Percentiles rank a stretch among this genome's conserved stretches.
Evolutionary conservation across 2,797 vertebrate species (phyloP).

Genomic region (Hoplostethus mediterraneus): DNA sequence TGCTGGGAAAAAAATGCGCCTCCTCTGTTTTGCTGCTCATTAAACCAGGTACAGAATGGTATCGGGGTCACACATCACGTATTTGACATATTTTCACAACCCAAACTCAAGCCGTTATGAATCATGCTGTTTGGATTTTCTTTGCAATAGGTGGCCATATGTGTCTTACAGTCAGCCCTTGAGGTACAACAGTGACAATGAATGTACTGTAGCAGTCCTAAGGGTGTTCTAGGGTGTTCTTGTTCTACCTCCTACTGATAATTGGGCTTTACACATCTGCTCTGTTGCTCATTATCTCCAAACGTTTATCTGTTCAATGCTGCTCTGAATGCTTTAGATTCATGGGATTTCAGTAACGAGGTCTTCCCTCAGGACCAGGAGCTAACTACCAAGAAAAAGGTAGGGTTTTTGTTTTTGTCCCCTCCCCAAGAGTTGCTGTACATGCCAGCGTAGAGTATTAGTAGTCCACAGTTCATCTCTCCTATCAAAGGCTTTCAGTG

Average conservation of each 20-base stretch:
- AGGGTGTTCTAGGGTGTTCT: conserved; percentile 9
- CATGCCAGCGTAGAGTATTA: conserved; percentile 17
- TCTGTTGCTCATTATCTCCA: conserved; percentile 28
- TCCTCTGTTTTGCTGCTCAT: conserved; percentile 45
- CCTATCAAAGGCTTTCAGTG: conserved; percentile 16
- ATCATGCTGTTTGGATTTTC: conserved; percentile 10
- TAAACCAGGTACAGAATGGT: conserved; percentile 37
- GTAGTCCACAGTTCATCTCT: conserved; percentile 15
- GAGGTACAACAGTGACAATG: conserved; percentile 11
- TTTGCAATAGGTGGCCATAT: conserved; percentile 5
- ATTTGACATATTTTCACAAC: conserved; percentile 16
- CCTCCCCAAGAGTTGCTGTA: conserved; percentile 17
- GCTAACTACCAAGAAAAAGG: conserved; percentile 5
- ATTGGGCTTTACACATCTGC: conserved; percentile 36
- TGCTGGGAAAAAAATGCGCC: conserved; percentile 12
- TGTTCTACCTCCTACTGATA: conserved; percentile 33
- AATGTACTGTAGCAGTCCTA: conserved; percentile 9
- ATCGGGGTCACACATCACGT: conserved; percentile 42
- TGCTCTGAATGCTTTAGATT: conserved; percentile 13
- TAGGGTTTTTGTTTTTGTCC: conserved; percentile 18
- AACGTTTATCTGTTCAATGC: conserved; percentile 24
- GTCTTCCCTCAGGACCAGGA: conserved; percentile 10
- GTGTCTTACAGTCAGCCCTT: conserved; percentile 8
- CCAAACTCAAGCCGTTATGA: conserved; percentile 36
- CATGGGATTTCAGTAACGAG: neutral